phyloP scores from a whole-genome alignment of 2,888 invertebrate genomes.

The Hypena proboscidalis region DNA sequence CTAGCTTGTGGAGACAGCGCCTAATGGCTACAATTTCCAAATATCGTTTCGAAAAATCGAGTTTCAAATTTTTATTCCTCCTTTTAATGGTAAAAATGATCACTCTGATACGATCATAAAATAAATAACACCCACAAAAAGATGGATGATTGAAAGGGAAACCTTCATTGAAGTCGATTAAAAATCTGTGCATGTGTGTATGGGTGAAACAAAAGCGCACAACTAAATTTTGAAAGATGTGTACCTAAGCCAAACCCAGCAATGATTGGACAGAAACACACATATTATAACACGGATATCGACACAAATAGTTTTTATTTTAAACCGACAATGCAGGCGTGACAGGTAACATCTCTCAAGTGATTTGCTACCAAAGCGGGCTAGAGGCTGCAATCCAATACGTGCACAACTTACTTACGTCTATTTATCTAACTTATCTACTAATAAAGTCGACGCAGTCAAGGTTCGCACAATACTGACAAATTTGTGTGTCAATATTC shows the following conservation, averaged over 20 bases:
- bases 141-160: not conserved
- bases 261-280: constrained; percentile 67
- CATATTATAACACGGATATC: constrained; percentile 32
- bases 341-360: constrained; percentile 84
- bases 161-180: constrained; percentile 2
- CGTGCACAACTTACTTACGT: constrained; percentile 61
- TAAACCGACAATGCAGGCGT: constrained; percentile 66
- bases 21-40: too few species aligned
- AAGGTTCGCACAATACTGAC: constrained; percentile 8
- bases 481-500: constrained; percentile 8
- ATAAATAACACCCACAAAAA: too few species aligned
- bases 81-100: too few species aligned
- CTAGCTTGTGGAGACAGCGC: too few species aligned
- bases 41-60: too few species aligned
- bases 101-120: too few species aligned
- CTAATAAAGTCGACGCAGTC: too few species aligned
- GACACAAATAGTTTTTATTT: constrained; percentile 20
- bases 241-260: constrained; percentile 73
- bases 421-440: constrained; percentile 18
- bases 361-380: constrained; percentile 61
- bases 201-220: constrained; percentile 42
- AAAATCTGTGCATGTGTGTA: constrained; percentile 32
- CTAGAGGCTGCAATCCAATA: constrained; percentile 51
- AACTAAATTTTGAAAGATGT: constrained; percentile 77
- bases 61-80: too few species aligned